phyloP scores from a whole-genome alignment of 2,888 invertebrate species.

The Sinohyriopsis cumingii region DNA sequence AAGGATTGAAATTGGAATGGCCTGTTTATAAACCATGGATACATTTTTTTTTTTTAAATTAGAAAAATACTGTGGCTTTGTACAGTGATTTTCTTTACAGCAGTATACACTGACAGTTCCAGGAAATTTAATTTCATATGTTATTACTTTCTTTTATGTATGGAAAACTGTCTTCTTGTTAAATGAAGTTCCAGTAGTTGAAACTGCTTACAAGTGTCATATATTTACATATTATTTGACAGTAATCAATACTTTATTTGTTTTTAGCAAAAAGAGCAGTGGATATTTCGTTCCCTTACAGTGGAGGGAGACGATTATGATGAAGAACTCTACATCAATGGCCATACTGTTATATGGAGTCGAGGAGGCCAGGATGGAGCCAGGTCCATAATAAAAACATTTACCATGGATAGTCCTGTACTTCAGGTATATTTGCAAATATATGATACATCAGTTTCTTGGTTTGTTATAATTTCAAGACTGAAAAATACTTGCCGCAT shows the following conservation, averaged over 20 bases:
- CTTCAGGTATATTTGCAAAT: conserved; percentile 75
- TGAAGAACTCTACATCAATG: conserved; percentile 90
- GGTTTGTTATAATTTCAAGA: not conserved
- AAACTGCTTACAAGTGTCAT: not conserved
- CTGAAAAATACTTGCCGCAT: too few relatives aligned
- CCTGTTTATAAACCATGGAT: too few relatives aligned
- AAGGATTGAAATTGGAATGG: too few relatives aligned
- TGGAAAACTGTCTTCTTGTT: too few relatives aligned
- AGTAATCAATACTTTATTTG: not conserved
- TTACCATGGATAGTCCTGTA: conserved; percentile 87
- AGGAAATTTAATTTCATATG: too few relatives aligned
- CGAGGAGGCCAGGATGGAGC: conserved; percentile 67
- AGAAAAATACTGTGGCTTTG: too few relatives aligned
- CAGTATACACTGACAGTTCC: too few relatives aligned
- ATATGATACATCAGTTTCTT: not conserved
- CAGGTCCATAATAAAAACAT: conserved; percentile 77
- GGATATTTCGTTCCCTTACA: conserved; percentile 45
- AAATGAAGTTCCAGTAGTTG: too few relatives aligned
- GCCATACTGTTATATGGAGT: conserved; percentile 87
- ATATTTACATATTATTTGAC: not conserved
- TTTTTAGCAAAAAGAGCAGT: conserved; percentile 54
- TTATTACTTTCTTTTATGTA: too few relatives aligned
- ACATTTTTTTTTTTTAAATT: too few relatives aligned
- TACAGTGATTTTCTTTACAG: too few relatives aligned
- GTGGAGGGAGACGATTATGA: conserved; percentile 74